A percentile compares a stretch with the other conserved stretches of the same genome.
Conservation (phyloP, 2,888 invertebrate species). For the Drosophila diplacantha region DNA sequence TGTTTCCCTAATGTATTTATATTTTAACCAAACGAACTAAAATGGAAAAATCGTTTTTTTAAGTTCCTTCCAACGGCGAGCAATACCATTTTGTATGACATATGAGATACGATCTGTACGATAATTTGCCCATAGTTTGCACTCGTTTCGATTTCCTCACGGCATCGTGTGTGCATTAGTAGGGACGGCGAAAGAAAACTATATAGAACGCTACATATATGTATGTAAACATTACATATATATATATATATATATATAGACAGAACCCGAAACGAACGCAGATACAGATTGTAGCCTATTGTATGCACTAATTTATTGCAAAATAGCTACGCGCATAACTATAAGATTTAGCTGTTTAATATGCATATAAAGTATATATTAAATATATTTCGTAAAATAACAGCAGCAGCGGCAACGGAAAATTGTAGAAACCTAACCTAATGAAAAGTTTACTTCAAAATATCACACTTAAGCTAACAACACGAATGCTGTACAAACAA, state of each 20-base stretch:
- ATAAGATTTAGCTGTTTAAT: conserved; percentile 60
- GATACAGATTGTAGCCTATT: conserved; percentile 53
- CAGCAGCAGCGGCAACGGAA: conserved; percentile 55
- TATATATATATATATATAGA: conserved; percentile 35
- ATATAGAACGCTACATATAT: conserved; percentile 36
- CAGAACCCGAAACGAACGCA: conserved; percentile 22
- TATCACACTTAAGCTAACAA: conserved; percentile 45
- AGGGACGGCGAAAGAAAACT: conserved; percentile 50
- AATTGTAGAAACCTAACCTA: conserved; percentile 61
- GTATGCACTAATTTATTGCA: conserved; percentile 66
- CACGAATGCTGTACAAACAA: conserved; percentile 66
- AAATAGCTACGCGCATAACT: conserved; percentile 58
- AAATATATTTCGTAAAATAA: conserved; percentile 41
- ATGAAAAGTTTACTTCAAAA: conserved; percentile 58
- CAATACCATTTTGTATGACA: conserved; percentile 55
- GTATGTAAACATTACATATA: conserved; percentile 40
- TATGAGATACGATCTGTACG: conserved; percentile 38
- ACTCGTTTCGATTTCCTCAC: conserved; percentile 43
- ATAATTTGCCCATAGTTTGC: conserved; percentile 32
- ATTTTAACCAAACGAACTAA: conserved; percentile 33
- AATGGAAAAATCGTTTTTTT: conserved; percentile 49
- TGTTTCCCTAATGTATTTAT: conserved; percentile 44
- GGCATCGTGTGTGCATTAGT: conserved; percentile 34
- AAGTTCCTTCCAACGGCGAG: conserved; percentile 65
- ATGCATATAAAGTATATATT: conserved; percentile 46